Evolutionary conservation across 2,113 vertebrate species (phyloP).

Genomic region (Platichthys stellatus): DNA sequence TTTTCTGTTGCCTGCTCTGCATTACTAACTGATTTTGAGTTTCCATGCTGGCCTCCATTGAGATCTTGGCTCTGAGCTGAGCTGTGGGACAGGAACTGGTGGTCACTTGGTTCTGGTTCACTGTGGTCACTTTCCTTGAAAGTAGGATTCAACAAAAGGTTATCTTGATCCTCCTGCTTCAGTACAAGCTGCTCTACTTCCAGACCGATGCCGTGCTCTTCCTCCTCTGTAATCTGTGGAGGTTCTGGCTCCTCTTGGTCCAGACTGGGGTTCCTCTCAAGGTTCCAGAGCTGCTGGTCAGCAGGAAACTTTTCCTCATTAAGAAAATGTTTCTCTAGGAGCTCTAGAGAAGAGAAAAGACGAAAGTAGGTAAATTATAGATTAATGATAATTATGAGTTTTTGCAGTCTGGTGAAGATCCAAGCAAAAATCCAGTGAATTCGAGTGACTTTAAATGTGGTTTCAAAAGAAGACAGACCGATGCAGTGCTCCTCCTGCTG

Average conservation of each 20-base stretch:
- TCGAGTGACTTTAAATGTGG: too few species aligned
- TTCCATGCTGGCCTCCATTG: not conserved
- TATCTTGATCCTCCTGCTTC: not conserved
- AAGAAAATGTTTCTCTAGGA: not conserved
- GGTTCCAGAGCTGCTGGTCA: not conserved
- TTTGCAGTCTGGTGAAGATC: too few species aligned
- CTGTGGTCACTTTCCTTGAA: not conserved
- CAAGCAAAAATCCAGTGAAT: too few species aligned
- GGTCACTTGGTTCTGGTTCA: too few species aligned
- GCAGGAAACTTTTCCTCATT: not conserved
- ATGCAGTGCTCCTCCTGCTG: not conserved
- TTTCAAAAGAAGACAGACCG: too few species aligned
- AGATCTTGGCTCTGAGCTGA: too few species aligned
- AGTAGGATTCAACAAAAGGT: not conserved
- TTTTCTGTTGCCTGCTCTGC: not conserved
- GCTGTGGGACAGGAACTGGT: too few species aligned
- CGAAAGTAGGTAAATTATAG: too few species aligned
- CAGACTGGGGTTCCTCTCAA: not conserved
- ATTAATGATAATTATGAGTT: too few species aligned
- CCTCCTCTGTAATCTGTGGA: not conserved
- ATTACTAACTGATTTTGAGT: not conserved
- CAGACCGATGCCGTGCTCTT: not conserved
- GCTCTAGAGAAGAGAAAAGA: not conserved
- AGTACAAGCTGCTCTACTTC: not conserved
- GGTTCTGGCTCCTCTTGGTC: not conserved